phyloP scores from a whole-genome alignment of 2,113 vertebrate species.

The Nematolebias whitei region DNA sequence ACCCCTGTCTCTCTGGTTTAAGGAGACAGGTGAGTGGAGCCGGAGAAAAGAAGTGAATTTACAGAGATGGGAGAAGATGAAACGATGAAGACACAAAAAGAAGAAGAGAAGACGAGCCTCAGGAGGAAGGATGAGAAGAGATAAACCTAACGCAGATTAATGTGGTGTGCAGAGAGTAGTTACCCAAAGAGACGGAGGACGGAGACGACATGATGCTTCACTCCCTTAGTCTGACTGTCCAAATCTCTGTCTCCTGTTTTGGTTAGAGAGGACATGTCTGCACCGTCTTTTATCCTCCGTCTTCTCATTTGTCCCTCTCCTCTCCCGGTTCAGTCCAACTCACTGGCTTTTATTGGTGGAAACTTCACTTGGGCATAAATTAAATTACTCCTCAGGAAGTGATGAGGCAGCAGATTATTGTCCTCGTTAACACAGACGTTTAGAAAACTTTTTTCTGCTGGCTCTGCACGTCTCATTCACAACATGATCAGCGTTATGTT shows the following conservation, averaged over 20 bases:
- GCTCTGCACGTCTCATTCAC: too few species aligned
- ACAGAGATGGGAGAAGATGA: not conserved
- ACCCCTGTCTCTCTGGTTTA: conserved; percentile 1
- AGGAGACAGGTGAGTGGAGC: too few species aligned
- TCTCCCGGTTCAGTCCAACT: not conserved
- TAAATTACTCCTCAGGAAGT: not conserved
- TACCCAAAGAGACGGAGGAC: conserved; percentile 65
- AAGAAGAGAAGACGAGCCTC: not conserved
- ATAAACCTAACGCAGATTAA: conserved; percentile 77
- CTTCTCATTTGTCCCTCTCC: not conserved
- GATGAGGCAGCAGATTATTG: too few species aligned
- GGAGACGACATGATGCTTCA: conserved; percentile 23
- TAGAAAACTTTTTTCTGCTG: too few species aligned
- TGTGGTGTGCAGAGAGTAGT: conserved; percentile 73
- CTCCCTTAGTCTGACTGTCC: conserved; percentile 11
- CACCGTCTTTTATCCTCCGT: conserved; percentile 10
- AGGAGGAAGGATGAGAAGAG: conserved; percentile 18
- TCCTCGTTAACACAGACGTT: too few species aligned
- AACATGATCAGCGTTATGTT: too few species aligned
- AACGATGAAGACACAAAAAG: conserved; percentile 10
- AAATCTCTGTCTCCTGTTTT: conserved; percentile 20
- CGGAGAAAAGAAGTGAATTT: too few species aligned
- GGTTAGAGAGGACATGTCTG: conserved; percentile 42
- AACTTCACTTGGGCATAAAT: conserved; percentile 4
- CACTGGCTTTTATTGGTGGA: conserved; percentile 23